Evolutionary conservation across 2,888 invertebrate genomes (phyloP), one percentile per base, ranked within the genome.

Genomic region (Melinopterus prodromus): DNA sequence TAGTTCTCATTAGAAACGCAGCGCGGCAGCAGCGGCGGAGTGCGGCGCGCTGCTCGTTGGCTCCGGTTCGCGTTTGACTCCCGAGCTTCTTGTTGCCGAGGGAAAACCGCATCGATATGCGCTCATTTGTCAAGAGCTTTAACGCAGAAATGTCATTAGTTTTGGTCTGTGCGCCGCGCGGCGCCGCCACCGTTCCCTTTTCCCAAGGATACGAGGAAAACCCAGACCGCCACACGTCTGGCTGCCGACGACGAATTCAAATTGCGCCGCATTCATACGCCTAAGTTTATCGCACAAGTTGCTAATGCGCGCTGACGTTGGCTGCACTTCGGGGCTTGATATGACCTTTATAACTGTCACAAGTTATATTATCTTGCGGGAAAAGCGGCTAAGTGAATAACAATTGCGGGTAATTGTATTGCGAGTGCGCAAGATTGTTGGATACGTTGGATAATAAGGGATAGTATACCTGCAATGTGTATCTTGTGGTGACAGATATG

Each of bases 101-200:
- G 35, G 74, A 15, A 26, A 74, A 74, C 74, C 35, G 36, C 74
- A 15, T 37, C 74, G 74, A 74, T 74, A 74, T 74, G 74, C 36
- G 16, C 74, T 74, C 74, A 74, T 74, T 74, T 74, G 74, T 74
- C 74, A 74, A 35, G 74, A 74, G 74, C 36, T 74, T 74, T 74
- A 74, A 74, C 74, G 74, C 37, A 74, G 74, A 74, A 74, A 74
- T 74, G 74, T 74, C 74, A 74, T 74, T 74, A 74, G 74, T 74
- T 74, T 74, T 37, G 74, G 74, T 74, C 74, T 36, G 37, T 36
- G 36, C 74, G 12, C 74, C 74, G 74, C 74, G 12, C 74, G 12
- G 53, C 53, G 53, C 53, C 53, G 53, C 53, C 53, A 53, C 53
- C 1, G 53, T 53, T 53, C 53, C 53, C 9, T 53, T 53, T 53